phyloP scores from a whole-genome alignment of 1,140 invertebrate genomes.

The Neodiprion pinetum region DNA sequence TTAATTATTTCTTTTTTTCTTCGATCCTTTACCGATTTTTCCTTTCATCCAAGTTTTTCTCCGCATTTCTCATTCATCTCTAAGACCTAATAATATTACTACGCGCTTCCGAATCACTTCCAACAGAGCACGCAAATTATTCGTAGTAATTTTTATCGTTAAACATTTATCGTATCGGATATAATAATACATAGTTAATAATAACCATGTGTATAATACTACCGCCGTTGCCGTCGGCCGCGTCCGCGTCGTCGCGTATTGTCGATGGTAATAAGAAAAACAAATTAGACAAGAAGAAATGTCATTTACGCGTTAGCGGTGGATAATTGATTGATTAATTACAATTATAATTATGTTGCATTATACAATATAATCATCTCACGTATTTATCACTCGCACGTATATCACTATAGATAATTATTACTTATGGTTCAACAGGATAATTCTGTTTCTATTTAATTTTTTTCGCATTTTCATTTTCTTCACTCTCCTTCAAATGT shows the following conservation, averaged over 20 bases:
- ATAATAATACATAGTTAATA: no score
- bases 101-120: background rate
- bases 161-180: no score
- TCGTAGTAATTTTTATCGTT: no score
- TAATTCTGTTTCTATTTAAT: background rate
- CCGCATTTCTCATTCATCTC: background rate
- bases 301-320: background rate
- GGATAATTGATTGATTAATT: background rate
- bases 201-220: no score
- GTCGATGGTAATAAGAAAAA: no score
- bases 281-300: no score
- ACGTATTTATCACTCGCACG: conserved; percentile 5
- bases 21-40: background rate
- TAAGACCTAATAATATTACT: background rate
- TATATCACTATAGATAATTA: conserved; percentile 11
- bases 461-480: background rate
- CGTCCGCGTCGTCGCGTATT: no score
- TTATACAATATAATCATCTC: background rate
- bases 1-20: background rate
- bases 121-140: no score
- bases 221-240: no score
- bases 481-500: background rate
- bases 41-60: background rate
- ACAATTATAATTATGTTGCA: background rate
- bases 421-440: conserved; percentile 11